Percentiles rank a stretch among this genome's conserved stretches.
Evolutionary conservation across 2,888 invertebrate genomes (phyloP).

Genomic region (Amorpha juglandis): DNA sequence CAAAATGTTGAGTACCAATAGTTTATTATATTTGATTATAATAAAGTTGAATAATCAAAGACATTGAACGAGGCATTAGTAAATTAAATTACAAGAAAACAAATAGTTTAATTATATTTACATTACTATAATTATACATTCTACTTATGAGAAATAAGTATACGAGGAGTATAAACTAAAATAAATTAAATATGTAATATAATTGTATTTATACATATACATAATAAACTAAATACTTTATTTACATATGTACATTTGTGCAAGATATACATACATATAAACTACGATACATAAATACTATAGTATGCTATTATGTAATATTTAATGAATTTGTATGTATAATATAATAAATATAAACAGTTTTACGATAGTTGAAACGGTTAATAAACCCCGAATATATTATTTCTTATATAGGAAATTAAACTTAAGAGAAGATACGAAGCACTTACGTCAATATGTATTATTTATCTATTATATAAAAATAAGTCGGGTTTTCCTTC

Average conservation of each 20-base stretch:
- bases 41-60: constrained; percentile 49
- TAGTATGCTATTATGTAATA: too few species aligned
- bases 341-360: too few species aligned
- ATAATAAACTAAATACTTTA: constrained; percentile 37
- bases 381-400: too few species aligned
- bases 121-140: constrained; percentile 9
- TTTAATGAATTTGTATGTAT: too few species aligned
- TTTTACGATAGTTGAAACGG: too few species aligned
- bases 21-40: constrained; percentile 61
- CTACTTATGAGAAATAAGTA: background rate
- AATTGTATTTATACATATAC: constrained; percentile 45
- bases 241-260: constrained; percentile 29
- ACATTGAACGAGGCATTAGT: constrained; percentile 42
- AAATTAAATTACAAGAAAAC: constrained; percentile 12
- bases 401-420: too few species aligned
- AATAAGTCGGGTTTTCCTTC: too few species aligned
- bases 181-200: constrained; percentile 33
- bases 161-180: background rate
- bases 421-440: too few species aligned
- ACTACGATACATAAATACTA: background rate
- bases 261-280: background rate
- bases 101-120: constrained; percentile 16
- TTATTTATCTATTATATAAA: too few species aligned
- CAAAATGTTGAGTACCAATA: constrained; percentile 59
- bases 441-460: too few species aligned